These are phyloP conservation scores for Odobenus rosmarus DNA, from an alignment of 2,113 vertebrate species.

Conservation along the genomic window DNA sequence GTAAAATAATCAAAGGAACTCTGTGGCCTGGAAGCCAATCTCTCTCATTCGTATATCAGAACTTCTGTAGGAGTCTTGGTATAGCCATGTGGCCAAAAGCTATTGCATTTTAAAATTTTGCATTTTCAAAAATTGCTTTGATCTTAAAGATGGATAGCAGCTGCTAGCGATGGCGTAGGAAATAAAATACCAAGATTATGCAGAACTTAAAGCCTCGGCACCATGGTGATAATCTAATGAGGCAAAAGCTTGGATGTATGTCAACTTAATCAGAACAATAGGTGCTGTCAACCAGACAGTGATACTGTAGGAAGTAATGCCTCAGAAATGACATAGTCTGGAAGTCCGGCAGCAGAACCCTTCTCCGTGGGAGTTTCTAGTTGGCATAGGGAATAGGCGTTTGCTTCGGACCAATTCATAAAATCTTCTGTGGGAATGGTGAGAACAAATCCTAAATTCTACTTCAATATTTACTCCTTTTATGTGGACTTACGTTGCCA, in stretches of 20 bases:
- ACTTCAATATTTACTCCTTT: background rate
- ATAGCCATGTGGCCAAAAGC: conserved; percentile 73
- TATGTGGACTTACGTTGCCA: background rate
- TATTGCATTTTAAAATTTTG: conserved; percentile 62
- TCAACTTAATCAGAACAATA: conserved; percentile 81
- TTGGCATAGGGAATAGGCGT: accelerated
- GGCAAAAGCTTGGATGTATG: conserved; percentile 81
- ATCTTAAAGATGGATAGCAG: conserved; percentile 80
- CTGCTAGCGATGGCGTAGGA: conserved; percentile 69
- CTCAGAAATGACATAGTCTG: background rate
- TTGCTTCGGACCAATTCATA: background rate
- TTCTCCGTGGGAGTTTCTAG: background rate
- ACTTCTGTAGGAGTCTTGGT: conserved; percentile 77
- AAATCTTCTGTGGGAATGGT: background rate
- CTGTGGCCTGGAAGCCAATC: conserved; percentile 64
- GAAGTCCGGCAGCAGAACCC: background rate
- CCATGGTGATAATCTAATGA: conserved; percentile 84
- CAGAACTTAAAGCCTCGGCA: conserved; percentile 55
- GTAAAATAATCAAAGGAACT: conserved; percentile 73
- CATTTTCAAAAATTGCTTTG: conserved; percentile 82
- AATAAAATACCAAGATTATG: conserved; percentile 75
- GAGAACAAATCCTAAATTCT: background rate
- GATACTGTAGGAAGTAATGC: conserved; percentile 36
- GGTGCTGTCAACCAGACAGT: conserved; percentile 67
- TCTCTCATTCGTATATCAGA: conserved; percentile 75